A percentile compares a stretch with the other conserved stretches of the same genome.
phyloP scores from a whole-genome alignment of 2,113 vertebrate genomes.

The Onychostruthus taczanowskii region DNA sequence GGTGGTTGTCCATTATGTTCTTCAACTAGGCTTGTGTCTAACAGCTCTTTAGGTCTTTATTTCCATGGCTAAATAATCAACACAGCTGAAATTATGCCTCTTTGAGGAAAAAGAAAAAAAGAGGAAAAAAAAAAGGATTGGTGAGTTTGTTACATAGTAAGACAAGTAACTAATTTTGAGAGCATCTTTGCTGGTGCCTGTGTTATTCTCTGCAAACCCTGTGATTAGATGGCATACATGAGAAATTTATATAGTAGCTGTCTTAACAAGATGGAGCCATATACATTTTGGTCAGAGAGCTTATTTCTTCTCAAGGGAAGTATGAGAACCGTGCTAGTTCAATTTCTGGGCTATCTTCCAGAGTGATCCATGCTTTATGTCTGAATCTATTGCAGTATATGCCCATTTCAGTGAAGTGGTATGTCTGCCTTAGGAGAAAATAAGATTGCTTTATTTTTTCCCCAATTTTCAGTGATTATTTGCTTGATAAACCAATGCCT shows the following conservation, averaged over 20 bases:
- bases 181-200: not conserved
- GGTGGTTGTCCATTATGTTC: not conserved
- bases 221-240: not conserved
- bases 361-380: not conserved
- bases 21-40: not conserved
- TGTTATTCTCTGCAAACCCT: not conserved
- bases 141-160: not conserved
- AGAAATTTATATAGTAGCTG: not conserved
- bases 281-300: not conserved
- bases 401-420: not conserved
- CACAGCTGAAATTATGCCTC: not conserved
- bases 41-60: not conserved
- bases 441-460: not conserved
- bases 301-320: not conserved
- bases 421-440: not conserved
- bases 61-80: not conserved
- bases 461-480: not conserved
- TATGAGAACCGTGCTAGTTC: not conserved
- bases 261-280: not conserved
- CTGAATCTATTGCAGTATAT: not conserved
- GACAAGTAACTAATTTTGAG: not conserved
- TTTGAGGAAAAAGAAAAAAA: not conserved
- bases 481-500: fast-evolving
- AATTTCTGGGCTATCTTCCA: not conserved
- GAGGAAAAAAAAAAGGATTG: not conserved